Evolutionary conservation across 2,113 vertebrate species (phyloP).

Genomic region (Marcusenius ussheri): DNA sequence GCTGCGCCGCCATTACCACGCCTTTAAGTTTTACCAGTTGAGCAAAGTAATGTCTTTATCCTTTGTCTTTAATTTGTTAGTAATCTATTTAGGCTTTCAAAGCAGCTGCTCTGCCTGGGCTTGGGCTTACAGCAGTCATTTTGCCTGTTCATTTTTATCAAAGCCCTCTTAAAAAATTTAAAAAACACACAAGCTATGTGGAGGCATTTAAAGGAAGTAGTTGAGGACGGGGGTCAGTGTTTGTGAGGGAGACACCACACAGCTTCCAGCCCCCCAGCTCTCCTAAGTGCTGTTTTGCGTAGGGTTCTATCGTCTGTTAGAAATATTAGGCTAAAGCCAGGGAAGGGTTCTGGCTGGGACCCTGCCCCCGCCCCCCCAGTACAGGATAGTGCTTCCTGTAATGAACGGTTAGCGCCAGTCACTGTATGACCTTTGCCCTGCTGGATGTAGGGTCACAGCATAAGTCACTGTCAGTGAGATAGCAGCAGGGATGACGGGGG

Average conservation of each 20-base stretch:
- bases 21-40: not conserved
- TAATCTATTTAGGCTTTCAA: not conserved
- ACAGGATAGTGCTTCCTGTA: slow-evolving; percentile 38
- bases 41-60: not conserved
- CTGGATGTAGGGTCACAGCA: not conserved
- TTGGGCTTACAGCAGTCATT: not conserved
- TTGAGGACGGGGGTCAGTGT: not conserved
- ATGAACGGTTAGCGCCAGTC: not conserved
- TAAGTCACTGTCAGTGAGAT: not conserved
- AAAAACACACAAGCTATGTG: not conserved
- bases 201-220: not conserved
- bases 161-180: not conserved
- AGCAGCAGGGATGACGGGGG: not conserved
- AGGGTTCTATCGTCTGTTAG: slow-evolving; percentile 27
- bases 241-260: not conserved
- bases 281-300: slow-evolving; percentile 32
- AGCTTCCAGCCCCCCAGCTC: not conserved
- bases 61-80: not conserved
- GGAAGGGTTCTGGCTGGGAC: slow-evolving; percentile 22
- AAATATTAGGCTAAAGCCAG: slow-evolving; percentile 25
- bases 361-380: slow-evolving; percentile 19
- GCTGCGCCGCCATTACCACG: not conserved
- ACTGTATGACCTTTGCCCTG: not conserved
- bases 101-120: not conserved
- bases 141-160: not conserved